Conservation (phyloP, 2,113 vertebrate species). For the Xiphias gladius region DNA sequence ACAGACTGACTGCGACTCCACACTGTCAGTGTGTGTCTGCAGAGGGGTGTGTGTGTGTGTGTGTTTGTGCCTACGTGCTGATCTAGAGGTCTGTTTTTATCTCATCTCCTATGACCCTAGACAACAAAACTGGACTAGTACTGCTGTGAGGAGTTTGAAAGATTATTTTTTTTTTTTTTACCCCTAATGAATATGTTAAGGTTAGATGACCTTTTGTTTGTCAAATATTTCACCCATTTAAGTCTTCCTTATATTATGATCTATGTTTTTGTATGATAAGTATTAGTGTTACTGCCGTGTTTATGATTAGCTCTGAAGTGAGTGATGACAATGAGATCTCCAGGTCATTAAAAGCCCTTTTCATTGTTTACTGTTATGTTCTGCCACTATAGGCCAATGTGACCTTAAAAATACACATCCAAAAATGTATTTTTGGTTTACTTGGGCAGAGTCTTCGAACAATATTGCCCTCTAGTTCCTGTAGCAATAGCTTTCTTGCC, state of each 20-base stretch:
- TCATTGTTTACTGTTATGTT: background rate
- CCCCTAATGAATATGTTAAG: background rate
- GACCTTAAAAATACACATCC: background rate
- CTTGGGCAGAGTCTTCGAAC: background rate
- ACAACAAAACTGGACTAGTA: background rate
- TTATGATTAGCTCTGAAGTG: background rate
- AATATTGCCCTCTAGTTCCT: background rate
- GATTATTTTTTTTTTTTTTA: background rate
- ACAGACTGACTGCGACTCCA: conserved; percentile 55
- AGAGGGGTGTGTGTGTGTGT: conserved; percentile 15
- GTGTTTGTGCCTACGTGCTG: background rate
- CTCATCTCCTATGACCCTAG: background rate
- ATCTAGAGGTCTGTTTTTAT: conserved; percentile 13
- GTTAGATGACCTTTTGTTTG: background rate
- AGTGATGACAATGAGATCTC: background rate
- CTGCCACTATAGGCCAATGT: background rate
- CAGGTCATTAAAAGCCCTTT: background rate
- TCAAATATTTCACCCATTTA: background rate
- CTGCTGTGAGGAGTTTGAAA: conserved; percentile 14
- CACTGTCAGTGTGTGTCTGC: conserved; percentile 32
- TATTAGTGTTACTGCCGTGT: background rate
- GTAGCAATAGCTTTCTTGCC: background rate
- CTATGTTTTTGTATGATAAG: background rate
- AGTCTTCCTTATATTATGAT: background rate
- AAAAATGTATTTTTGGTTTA: background rate